These are phyloP conservation scores for Drosophila tanythrix DNA, from an alignment of 2,888 invertebrate species.

Conservation along the genomic window DNA sequence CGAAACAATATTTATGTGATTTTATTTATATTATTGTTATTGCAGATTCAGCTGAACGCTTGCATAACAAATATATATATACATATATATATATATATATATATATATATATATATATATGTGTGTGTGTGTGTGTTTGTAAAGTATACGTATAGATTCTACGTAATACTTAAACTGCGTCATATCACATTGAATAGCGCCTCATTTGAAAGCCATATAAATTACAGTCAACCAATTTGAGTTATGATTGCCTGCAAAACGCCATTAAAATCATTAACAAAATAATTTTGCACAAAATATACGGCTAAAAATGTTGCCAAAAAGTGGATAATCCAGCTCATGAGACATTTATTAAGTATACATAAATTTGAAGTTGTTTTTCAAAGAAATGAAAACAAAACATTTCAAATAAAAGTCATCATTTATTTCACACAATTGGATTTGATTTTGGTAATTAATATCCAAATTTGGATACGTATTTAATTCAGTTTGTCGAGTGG, in stretches of 20 bases:
- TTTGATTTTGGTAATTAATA: neutral
- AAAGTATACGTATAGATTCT: constrained; percentile 42
- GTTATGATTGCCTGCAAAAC: constrained; percentile 48
- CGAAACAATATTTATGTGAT: constrained; percentile 51
- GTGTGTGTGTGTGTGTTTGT: neutral
- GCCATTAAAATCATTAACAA: constrained; percentile 34
- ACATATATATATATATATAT: constrained; percentile 15
- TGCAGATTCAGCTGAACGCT: constrained; percentile 13
- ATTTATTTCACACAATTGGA: neutral
- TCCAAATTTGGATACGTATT: constrained; percentile 8
- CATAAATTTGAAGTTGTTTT: neutral
- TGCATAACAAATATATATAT: constrained; percentile 27
- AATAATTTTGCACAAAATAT: constrained; percentile 32
- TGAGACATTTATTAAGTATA: neutral
- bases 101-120: too few relatives aligned
- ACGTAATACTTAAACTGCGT: constrained; percentile 62
- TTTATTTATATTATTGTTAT: constrained; percentile 11
- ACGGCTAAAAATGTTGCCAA: neutral
- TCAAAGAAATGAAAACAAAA: neutral
- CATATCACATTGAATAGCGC: constrained; percentile 37
- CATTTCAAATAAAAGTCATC: neutral
- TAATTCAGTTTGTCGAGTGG: constrained; percentile 13
- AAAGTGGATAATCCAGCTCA: neutral
- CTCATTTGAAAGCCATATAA: constrained; percentile 58
- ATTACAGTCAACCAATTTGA: constrained; percentile 55